Base-by-base conservation (phyloP, 2,888 invertebrate genomes). In the Saturnia japonica region DNA sequence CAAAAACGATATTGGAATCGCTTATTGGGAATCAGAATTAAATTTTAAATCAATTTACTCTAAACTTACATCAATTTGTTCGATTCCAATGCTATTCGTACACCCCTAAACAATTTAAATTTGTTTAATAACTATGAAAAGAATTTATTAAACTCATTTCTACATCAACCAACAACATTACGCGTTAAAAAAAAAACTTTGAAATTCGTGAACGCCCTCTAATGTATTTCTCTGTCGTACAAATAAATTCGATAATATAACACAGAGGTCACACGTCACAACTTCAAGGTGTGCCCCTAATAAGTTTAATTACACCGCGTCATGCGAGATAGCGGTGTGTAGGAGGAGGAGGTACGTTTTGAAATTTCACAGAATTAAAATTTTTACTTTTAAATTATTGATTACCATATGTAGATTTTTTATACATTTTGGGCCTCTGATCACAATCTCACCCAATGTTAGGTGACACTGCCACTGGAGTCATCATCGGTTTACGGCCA, bases 251-350 rank as follows among this genome's bases (percentile, higher is more conserved):
- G 19, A 60, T 60, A 60, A 60, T n/a, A 64, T 64, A 64, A 64
- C 4, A 40, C 19, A 40, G 4, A 64, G 64, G 64, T 64, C 64
- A 19, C 40, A 40, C 40, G 57, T 12, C 22, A 57, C 22, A 57
- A n/a, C 16, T 64, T 64, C 64, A 40, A 64, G 64, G 64, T 64
- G 64, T 64, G 64, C n/a, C 40, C 40, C 8, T 64, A 64, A 40
- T 64, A 40, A 34, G 64, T 64, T 40, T 64, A 64, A 64, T 64
- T 64, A 64, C 19, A 25, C 34, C 40, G 2, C 64, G 64, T 40
- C 64, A 64, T 40, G 40, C 64, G 19, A 64, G 64, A 40, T 40
- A 64, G n/a, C 40, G 64, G 34, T n/a, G 64, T 64, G 34, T 34
- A 34, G n/a, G n/a, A n/a, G n/a, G n/a, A n/a, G n/a, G 28, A 9